Evolutionary conservation across 2,888 invertebrate species (phyloP), one percentile per base, ranked within the genome.

Genomic region (Melipona beecheii): DNA sequence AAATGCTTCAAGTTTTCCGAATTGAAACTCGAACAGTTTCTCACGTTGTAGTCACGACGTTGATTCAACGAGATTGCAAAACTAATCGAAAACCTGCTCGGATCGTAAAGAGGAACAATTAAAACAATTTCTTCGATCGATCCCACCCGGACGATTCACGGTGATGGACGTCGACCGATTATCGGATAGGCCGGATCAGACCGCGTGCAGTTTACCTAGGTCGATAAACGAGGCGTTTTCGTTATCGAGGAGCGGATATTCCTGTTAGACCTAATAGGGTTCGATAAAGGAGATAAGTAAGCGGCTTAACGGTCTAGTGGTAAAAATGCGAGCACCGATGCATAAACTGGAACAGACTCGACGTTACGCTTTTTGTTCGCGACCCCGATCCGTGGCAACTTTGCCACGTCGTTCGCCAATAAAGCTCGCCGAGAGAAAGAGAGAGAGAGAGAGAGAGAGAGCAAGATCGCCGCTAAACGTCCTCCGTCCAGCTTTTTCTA

Each of bases 231-330:
- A 70, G 58, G 71, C 75, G 70, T 74, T 85, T 81, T 84, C 81
- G 80, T 84, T 85, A 85, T 85, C 85, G 66, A 24, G 21, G 19
- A 80, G 73, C 72, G 80, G 81, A 85, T 76, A 85, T 81, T 84
- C 84, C 84, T 84, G 79, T 84, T 84, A 84, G 75, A 58, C 85
- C 85, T 85, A 85, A 85, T 74, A 81, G 85, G 85, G 73, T 81
- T 84, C 76, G 74, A 74, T 85, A 77, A 77, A 76, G 70, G 74
- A 64, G 85, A 85, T 81, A 84, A 85, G 78, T 62, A 84, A 75
- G 78, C 75, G 62, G 66, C 72, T 78, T 69, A 66, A 79, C 73
- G 78, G 84, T 60, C 70, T 66, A 60, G 52, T 54, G 52, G 77
- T 77, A 73, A 83, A 83, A 77, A 83, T 65, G 62, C 70, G 72